Evolutionary conservation across 2,888 invertebrate genomes (phyloP), one percentile per base, ranked within the genome.

Genomic region (Halictus quadricinctus): DNA sequence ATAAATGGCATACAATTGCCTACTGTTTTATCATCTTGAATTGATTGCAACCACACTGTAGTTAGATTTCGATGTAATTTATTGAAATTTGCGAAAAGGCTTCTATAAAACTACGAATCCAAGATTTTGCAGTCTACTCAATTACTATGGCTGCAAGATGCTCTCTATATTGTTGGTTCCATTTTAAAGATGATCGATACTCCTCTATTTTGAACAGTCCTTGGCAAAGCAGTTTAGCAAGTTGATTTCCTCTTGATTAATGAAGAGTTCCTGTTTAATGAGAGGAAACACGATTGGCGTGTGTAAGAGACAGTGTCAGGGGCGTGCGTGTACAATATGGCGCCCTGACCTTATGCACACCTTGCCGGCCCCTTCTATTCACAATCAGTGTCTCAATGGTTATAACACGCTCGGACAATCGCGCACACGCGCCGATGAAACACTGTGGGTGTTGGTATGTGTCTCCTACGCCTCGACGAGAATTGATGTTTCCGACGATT

Each of bases 401-500:
- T 50, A 76, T 69, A 83, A 74, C 81, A 79, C 80, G 79, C 79
- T 84, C 81, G 81, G 25, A 80, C 86, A 75, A 77, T 80, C 54
- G 66, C 64, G 73, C 70, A 69, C 72, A 73, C 41, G 66, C 41
- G 46, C 18, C 72, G 66, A 50, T 54, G 60, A 54, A 75, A 72
- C 25, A 72, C 76, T 15, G 85, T 88, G 84, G 85, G 86, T 88
- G 88, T 90, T 87, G 90, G 88, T 92, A 90, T 90, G 87, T 88
- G 87, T 92, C 91, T 91, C 90, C 90, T 90, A 91, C 88, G 89
- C 89, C 89, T 88, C 89, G 90, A 93, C 89, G 91, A 92, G 91
- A 92, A 93, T 93, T 93, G 92, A 93, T 93, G 93, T 93, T 92
- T 93, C 93, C 93, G 92, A 93, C 92, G 88, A 93, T 93, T 93